Evolutionary conservation across 1,140 invertebrate species (phyloP).

Genomic region (Platyura marginata): DNA sequence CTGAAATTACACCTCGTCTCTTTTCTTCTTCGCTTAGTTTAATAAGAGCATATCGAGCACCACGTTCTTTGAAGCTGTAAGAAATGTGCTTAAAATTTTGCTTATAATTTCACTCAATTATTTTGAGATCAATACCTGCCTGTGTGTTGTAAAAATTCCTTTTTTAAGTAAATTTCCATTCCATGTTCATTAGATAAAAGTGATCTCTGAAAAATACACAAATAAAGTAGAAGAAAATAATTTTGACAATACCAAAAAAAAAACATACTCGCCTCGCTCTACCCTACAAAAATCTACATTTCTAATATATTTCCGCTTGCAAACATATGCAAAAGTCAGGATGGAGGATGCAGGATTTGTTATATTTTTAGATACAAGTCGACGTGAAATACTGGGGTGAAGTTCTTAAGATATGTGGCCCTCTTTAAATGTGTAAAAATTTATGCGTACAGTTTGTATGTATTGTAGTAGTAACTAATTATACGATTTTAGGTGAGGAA

Average conservation of each 20-base stretch:
- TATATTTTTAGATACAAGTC: no score
- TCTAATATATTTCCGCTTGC: background rate
- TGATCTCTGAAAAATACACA: constrained; percentile 49
- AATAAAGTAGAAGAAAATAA: no score
- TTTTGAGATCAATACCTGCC: constrained; percentile 44
- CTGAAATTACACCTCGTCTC: constrained; percentile 67
- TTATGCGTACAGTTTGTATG: no score
- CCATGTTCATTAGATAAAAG: constrained; percentile 55
- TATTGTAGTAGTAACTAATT: no score
- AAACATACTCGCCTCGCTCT: no score
- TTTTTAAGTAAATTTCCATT: constrained; percentile 82
- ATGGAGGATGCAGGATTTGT: no score
- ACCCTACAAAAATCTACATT: constrained; percentile 5
- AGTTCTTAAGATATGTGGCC: no score
- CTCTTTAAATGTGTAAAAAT: no score
- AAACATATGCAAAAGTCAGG: background rate
- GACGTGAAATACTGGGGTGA: no score
- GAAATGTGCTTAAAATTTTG: no score
- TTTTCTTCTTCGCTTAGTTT: constrained; percentile 54
- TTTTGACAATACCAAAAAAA: no score
- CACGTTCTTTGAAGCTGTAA: constrained; percentile 85
- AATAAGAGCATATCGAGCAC: constrained; percentile 68
- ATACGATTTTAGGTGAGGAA: no score
- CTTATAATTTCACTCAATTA: background rate
- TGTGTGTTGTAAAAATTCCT: constrained; percentile 81